Percentiles rank a stretch among this genome's conserved stretches.
phyloP scores from a whole-genome alignment of 2,797 vertebrate genomes.

The Spinibarbus caldwelli region DNA sequence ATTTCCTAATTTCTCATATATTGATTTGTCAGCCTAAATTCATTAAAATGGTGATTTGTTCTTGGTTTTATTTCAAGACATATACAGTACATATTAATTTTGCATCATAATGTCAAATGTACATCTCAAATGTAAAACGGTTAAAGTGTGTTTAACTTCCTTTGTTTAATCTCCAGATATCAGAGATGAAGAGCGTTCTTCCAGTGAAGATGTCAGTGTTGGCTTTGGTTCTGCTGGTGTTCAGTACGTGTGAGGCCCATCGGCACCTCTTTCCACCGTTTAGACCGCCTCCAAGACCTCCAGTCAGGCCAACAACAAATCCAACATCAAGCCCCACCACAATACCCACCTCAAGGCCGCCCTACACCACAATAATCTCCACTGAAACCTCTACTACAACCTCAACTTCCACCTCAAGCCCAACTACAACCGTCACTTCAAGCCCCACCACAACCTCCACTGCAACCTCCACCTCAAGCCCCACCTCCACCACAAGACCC shows the following conservation, averaged over 20 bases:
- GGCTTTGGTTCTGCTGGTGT: neutral
- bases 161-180: neutral
- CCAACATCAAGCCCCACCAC: neutral
- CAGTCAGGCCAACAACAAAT: too few species aligned
- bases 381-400: neutral
- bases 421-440: accelerated
- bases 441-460: accelerated
- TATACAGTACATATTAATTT: neutral
- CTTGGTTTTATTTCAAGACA: neutral
- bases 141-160: neutral
- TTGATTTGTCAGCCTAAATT: neutral
- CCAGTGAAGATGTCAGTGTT: neutral
- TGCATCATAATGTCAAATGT: neutral
- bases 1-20: neutral
- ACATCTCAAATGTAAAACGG: neutral
- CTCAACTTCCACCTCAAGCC: neutral
- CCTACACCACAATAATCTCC: neutral
- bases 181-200: neutral
- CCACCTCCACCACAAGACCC: too few species aligned
- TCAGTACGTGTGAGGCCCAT: neutral
- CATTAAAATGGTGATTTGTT: neutral
- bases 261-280: neutral
- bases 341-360: neutral
- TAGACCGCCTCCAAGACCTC: neutral
- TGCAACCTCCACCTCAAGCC: too few species aligned